Conservation (phyloP, 2,113 vertebrate genomes). For the Sus scrofa region T2T-Sscrofa CM000830.6:68074001-68074500, state of each 20-base stretch:
- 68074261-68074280: neutral
- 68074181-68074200: neutral
- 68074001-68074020: neutral
- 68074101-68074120: neutral
- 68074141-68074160: neutral
- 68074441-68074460: neutral
- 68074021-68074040: neutral
- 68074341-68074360: neutral
- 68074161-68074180: neutral
- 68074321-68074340: neutral
- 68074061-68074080: neutral
- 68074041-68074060: neutral
- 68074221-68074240: conserved; percentile 15
- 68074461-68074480: neutral
- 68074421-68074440: neutral
- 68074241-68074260: neutral
- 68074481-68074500: neutral
- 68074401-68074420: neutral
- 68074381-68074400: neutral
- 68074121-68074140: neutral
- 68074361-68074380: conserved; percentile 11
- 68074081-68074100: neutral
- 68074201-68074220: neutral
- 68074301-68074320: conserved; percentile 17
- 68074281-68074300: neutral